Conservation (phyloP, 2,888 invertebrate species). For the Napeogenes inachia region DNA sequence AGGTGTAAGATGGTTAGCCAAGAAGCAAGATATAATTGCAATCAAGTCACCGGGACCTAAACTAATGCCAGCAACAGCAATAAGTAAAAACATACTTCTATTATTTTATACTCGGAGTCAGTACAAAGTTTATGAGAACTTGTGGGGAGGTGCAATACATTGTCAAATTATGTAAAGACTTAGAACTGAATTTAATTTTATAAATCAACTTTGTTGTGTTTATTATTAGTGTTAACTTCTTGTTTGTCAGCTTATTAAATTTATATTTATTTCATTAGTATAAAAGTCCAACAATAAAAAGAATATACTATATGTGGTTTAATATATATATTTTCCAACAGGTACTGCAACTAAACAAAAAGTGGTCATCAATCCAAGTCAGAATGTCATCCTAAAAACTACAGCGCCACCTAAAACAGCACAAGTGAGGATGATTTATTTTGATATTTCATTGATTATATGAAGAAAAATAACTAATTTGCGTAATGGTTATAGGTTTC, state of each 20-base stretch:
- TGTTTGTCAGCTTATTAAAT: too few relatives aligned
- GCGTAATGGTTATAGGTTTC: slow-evolving; percentile 39
- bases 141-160: too few relatives aligned
- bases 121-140: too few relatives aligned
- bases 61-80: slow-evolving; percentile 76
- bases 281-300: too few relatives aligned
- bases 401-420: slow-evolving; percentile 45
- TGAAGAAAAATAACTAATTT: not conserved
- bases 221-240: too few relatives aligned
- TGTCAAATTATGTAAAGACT: too few relatives aligned
- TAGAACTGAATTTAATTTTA: too few relatives aligned
- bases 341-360: slow-evolving; percentile 43
- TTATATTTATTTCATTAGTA: too few relatives aligned
- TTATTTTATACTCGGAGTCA: not conserved
- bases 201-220: too few relatives aligned
- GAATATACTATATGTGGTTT: not conserved
- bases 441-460: not conserved
- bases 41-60: slow-evolving; percentile 83
- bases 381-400: slow-evolving; percentile 57
- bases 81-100: slow-evolving; percentile 28
- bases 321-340: slow-evolving; percentile 22
- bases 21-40: slow-evolving; percentile 66
- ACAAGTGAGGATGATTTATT: slow-evolving; percentile 40
- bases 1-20: slow-evolving; percentile 47
- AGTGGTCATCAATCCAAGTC: slow-evolving; percentile 52